Evolutionary conservation across 2,888 invertebrate species (phyloP).

Genomic region (Chorisops tibialis): DNA sequence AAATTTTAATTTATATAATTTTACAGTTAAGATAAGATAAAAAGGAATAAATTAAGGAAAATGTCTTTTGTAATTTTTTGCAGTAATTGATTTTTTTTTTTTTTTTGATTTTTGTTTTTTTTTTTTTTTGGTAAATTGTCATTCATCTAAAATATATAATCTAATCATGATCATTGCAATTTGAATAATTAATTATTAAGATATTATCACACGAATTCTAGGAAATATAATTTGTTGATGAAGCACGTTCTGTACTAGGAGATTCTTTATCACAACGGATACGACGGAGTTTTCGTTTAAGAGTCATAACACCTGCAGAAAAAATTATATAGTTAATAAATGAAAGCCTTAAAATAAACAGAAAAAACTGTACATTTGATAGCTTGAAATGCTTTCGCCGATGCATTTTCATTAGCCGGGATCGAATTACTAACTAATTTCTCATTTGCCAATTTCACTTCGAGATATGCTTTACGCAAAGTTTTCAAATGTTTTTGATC

Average conservation of each 20-base stretch:
- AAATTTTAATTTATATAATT: not conserved
- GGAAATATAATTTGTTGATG: conserved; percentile 3
- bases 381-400: conserved; percentile 51
- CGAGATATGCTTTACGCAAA: conserved; percentile 47
- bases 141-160: too few relatives aligned
- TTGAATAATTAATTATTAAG: not conserved
- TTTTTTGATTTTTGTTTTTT: too few relatives aligned
- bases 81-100: too few relatives aligned
- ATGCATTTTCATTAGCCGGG: conserved; percentile 41
- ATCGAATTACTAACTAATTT: conserved; percentile 38
- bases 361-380: conserved; percentile 48
- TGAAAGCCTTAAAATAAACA: not conserved
- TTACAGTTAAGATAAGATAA: not conserved
- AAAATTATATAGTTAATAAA: conserved; percentile 4
- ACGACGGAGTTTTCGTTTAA: conserved; percentile 51
- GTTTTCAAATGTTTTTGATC: conserved; percentile 50
- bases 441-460: conserved; percentile 48
- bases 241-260: conserved; percentile 42
- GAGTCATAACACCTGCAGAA: conserved; percentile 48
- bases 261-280: conserved; percentile 50
- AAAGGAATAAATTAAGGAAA: conserved; percentile 13
- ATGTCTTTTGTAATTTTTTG: conserved; percentile 3
- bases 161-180: not conserved
- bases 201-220: conserved; percentile 14
- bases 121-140: too few relatives aligned